Evolutionary conservation across 2,888 invertebrate genomes (phyloP), one percentile per base, ranked within the genome.

Genomic region (Onchidella celtica): DNA sequence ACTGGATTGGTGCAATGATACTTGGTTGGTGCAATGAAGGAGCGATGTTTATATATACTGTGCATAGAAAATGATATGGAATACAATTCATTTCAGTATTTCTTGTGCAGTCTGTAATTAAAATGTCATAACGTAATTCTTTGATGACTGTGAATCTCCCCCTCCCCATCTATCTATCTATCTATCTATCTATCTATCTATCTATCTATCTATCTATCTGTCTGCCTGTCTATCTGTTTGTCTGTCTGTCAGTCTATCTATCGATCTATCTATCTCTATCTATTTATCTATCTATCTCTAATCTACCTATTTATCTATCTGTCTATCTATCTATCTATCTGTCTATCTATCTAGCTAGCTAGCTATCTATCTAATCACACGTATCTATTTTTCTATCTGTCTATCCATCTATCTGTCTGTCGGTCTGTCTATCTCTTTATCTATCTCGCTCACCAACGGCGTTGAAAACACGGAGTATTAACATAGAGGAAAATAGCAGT

Each of bases 151-250:
- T n/a, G n/a, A n/a, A n/a, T n/a, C n/a, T n/a, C n/a, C n/a, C n/a
- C n/a, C n/a, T n/a, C n/a, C n/a, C n/a, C n/a, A n/a, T n/a, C n/a
- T n/a, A n/a, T n/a, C n/a, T n/a, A n/a, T n/a, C n/a, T n/a, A n/a
- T 47, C 17, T 4, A 47, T 47, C 17, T 17, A 47, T 47, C 17
- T 47, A 6, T 47, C 47, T 47, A 6, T 47, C 47, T 47, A 90
- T 85, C 82, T 91, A 91, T 74, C 63, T 86, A 17, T 89, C 91
- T 0, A 88, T 47, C 47, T 47, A 6, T 47, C 47, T 47, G 9
- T 47, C 47, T 47, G 9, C 17, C 47, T 47, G 9, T 47, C 47
- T 47, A 6, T 47, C 47, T n/a, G n/a, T n/a, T n/a, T n/a, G n/a
- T n/a, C n/a, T n/a, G n/a, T n/a, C n/a, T n/a, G n/a, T n/a, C 47